Percentiles rank a stretch among this genome's conserved stretches.
Evolutionary conservation across 2,113 vertebrate genomes (phyloP).

Genomic region (Grantiella picta): DNA sequence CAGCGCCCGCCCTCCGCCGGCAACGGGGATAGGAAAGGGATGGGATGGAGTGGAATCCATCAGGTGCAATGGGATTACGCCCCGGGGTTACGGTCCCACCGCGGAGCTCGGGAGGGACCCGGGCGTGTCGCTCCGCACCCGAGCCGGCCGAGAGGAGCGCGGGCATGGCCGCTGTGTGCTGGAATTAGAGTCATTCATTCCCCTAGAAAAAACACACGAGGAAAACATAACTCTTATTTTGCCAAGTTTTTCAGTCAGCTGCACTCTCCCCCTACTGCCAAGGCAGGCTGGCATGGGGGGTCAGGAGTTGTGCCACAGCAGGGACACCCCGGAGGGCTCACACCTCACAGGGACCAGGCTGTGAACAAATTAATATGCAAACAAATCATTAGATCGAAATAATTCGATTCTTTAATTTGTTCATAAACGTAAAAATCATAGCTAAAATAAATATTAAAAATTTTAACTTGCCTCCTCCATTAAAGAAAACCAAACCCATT

Average conservation of each 20-base stretch:
- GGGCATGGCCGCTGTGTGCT: fast-evolving
- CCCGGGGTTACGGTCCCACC: not conserved
- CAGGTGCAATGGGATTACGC: too few relatives aligned
- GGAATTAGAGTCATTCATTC: not conserved
- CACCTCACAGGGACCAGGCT: not conserved
- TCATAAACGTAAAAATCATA: not conserved
- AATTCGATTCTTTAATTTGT: not conserved
- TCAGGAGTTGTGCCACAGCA: not conserved
- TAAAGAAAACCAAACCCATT: not conserved
- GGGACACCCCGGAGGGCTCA: not conserved
- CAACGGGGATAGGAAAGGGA: not conserved
- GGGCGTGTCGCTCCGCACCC: not conserved
- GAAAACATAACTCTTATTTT: fast-evolving
- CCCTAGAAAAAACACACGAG: too few relatives aligned
- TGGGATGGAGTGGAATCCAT: not conserved
- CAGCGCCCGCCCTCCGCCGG: not conserved
- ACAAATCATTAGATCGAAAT: not conserved
- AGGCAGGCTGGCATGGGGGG: not conserved
- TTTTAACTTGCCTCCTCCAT: not conserved
- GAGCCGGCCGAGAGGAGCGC: not conserved
- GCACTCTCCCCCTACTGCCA: not conserved
- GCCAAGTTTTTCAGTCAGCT: not conserved
- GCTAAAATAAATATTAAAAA: not conserved
- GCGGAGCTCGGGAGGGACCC: not conserved
- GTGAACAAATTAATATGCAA: not conserved